A percentile compares a stretch with the other conserved stretches of the same genome.
phyloP scores from a whole-genome alignment of 2,113 vertebrate species.

The Rhodinocichla rosea region DNA sequence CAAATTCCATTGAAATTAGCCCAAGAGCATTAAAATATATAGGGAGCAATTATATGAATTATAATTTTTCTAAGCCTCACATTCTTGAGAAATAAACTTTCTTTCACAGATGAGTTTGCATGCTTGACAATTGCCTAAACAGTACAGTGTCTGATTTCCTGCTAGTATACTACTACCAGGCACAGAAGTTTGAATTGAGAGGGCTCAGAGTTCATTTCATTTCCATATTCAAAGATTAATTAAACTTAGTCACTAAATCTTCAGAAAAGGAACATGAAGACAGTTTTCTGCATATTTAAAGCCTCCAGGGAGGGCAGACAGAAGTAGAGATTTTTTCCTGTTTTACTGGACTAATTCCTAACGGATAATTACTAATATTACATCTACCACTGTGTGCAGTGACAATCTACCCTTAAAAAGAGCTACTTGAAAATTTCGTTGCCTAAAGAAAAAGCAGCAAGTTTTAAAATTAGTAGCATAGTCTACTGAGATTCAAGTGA shows the following conservation, averaged over 20 bases:
- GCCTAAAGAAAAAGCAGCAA: conserved; percentile 17
- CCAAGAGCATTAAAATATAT: neutral
- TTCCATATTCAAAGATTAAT: conserved; percentile 34
- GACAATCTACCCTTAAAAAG: conserved; percentile 25
- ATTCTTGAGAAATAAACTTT: neutral
- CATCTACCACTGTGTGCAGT: neutral
- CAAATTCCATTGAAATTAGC: neutral
- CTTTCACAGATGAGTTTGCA: neutral
- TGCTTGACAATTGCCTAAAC: neutral
- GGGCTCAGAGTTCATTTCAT: neutral
- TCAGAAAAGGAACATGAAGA: neutral
- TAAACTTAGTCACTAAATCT: neutral
- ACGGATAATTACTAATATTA: conserved; percentile 27
- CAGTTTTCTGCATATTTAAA: conserved; percentile 23
- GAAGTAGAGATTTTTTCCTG: neutral
- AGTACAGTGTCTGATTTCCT: neutral
- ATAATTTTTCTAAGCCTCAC: neutral
- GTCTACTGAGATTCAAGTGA: conserved; percentile 19
- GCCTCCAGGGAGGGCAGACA: neutral
- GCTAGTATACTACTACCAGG: neutral
- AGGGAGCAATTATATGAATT: neutral
- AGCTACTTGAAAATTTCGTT: neutral
- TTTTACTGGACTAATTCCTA: conserved; percentile 29
- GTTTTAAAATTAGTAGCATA: conserved; percentile 56
- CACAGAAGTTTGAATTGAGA: neutral